phyloP scores from a whole-genome alignment of 2,113 vertebrate species.

The Heterochromis multidens region DNA sequence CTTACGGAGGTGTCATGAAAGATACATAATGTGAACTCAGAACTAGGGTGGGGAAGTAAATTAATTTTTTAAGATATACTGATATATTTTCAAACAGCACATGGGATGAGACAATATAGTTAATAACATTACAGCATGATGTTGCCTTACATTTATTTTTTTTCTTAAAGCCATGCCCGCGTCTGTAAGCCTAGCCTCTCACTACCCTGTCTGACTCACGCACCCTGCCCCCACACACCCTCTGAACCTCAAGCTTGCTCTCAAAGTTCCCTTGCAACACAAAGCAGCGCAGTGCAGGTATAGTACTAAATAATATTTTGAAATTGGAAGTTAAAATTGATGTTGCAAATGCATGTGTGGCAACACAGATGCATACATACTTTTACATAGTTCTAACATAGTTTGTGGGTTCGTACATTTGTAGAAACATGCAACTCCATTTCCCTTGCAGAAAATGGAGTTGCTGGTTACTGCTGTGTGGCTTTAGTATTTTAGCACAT shows the following conservation, averaged over 20 bases:
- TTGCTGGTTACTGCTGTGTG: neutral
- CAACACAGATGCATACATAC: neutral
- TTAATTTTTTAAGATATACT: neutral
- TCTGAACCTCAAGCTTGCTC: neutral
- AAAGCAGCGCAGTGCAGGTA: neutral
- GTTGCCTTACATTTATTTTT: neutral
- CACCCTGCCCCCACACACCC: neutral
- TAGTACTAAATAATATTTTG: neutral
- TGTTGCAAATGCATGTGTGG: neutral
- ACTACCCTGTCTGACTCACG: neutral
- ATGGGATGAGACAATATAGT: neutral
- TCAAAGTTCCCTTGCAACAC: neutral
- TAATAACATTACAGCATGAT: neutral
- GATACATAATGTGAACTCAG: neutral
- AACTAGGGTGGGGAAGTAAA: neutral
- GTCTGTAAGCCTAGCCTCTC: neutral
- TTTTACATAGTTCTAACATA: neutral
- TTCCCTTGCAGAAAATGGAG: neutral
- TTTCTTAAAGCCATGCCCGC: neutral
- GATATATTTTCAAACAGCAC: neutral
- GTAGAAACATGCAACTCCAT: neutral
- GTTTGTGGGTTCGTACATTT: neutral
- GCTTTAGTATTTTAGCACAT: neutral
- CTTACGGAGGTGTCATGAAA: neutral
- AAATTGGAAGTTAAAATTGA: neutral